Base-by-base conservation (phyloP, 2,113 vertebrate species). In the Pangasianodon hypophthalmus region DNA sequence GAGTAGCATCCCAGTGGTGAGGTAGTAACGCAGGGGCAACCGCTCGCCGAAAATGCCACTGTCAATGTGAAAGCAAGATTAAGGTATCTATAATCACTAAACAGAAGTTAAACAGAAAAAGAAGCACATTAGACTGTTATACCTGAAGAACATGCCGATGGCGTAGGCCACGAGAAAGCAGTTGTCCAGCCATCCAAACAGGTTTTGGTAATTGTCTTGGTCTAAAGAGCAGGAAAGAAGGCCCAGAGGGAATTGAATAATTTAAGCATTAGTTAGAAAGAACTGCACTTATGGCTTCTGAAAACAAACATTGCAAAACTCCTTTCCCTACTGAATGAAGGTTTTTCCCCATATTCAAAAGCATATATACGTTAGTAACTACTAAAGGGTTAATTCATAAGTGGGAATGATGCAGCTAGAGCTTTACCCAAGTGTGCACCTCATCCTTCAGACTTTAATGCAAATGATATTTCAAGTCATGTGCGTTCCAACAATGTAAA, bases 61-160 rank as follows among this genome's bases (percentile, higher is more conserved):
- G 95, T 4, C 0, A 88, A 91, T 4, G 37, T 90, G 26, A 88
- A 56, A 44, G 60, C 21, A 48, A 41, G 6, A 29, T 48, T 41
- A 3, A 52, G 21, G 2, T 41, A 21, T 29, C 54, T 46, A 56
- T n/a, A 1, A 11, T 56, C 26, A 37, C 16, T 21, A 7, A 37
- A 44, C 37, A 84, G 8, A 6, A 9, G 41, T 37, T 56, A 46
- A 85, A 58, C 37, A 46, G 16, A 85, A 41, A 18, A 41, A 16
- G 16, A 19, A 54, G 26, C 82, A 91, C 41, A 24, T 5, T 6
- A 24, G 41, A n/a, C 60, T 29, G 41, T 90, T 90, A 16, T 91
- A 99, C 98, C 98, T 99, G 95, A 99, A 95, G 80, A 99, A 99
- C 98, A 99, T 99, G 93, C 98, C 98, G 0, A 99, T 95, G 90